phyloP scores from a whole-genome alignment of 2,888 invertebrate genomes.

The Drosophila birchii region DNA sequence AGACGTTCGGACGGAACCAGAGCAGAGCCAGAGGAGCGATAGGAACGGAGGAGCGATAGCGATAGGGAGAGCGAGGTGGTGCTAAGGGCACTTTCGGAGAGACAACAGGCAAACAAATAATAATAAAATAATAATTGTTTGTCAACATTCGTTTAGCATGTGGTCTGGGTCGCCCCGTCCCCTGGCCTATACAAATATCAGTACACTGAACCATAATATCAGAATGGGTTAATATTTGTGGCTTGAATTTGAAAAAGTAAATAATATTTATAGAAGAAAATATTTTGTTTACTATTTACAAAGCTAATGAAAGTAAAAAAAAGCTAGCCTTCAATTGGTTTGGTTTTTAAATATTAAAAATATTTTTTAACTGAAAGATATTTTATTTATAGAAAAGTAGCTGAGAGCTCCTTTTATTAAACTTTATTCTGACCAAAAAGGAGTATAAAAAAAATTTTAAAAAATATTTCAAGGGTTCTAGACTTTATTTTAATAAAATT shows the following conservation, averaged over 20 bases:
- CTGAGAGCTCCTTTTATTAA: background rate
- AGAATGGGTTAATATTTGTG: background rate
- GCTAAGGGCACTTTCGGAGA: constrained; percentile 27
- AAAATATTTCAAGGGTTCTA: background rate
- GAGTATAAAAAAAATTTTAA: background rate
- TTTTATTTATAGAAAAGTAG: background rate
- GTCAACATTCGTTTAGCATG: constrained; percentile 82
- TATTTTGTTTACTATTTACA: background rate
- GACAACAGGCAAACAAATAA: constrained; percentile 76
- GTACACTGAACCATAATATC: constrained; percentile 3
- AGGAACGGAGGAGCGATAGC: background rate
- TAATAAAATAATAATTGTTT: constrained; percentile 82
- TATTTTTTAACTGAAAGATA: too few species aligned
- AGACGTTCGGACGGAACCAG: constrained; percentile 37
- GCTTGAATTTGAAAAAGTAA: background rate
- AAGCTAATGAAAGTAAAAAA: background rate
- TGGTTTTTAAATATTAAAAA: background rate
- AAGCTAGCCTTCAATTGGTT: background rate
- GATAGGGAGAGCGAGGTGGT: constrained; percentile 19
- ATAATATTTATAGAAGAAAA: background rate
- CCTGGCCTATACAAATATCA: constrained; percentile 28
- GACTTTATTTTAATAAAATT: background rate
- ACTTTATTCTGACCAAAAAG: background rate
- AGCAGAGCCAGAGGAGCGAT: constrained; percentile 31
- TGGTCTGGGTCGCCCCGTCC: constrained; percentile 49